Evolutionary conservation across 2,888 invertebrate genomes (phyloP), one percentile per base, ranked within the genome.

Genomic region (Tetanocera ferruginea): DNA sequence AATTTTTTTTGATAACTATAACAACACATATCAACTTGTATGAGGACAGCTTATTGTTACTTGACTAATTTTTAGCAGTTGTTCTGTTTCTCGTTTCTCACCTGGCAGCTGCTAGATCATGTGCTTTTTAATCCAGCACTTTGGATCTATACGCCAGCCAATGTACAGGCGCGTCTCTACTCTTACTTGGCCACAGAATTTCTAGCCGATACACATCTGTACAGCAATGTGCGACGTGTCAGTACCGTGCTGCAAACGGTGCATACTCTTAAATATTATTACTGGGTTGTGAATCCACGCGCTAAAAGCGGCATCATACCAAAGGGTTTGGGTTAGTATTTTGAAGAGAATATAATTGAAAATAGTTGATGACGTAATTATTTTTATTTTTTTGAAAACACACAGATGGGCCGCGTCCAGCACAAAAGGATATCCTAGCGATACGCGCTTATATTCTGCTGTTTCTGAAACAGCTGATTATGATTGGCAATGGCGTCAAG

Each of bases 101-200:
- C 95, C 87, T 95, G 95, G 94, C 98, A 99, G 95, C 94, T 99
- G 85, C 93, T 99, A 92, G 99, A 99, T 91, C 98, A 99, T 92
- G 96, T 99, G 79, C 94, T 99, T 83, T 99, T 99, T 93, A 99
- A 99, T 93, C 99, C 99, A 9, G 97, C 98, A 43, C 92, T 99
- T 81, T 99, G 99, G 99, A 98, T 99, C 87, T 97, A 99, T 91
- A 97, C 99, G 14, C 96, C 98, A 72, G 96, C 98, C 49, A 95
- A 96, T 82, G 99, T 99, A 9, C 98, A 98, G 90, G 96, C 97
- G 66, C 93, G 95, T 83, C 93, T 99, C 71, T 99, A 99, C 92
- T 97, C 97, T 87, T 99, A 99, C 91, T 91, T 99, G 91, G 98
- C 99, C 62, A 98, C 98, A n/a, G 99, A 99, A 90, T 99, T 99